phyloP scores from a whole-genome alignment of 2,113 vertebrate genomes.

The rabbit (Oryctolagus cuniculus) region DNA sequence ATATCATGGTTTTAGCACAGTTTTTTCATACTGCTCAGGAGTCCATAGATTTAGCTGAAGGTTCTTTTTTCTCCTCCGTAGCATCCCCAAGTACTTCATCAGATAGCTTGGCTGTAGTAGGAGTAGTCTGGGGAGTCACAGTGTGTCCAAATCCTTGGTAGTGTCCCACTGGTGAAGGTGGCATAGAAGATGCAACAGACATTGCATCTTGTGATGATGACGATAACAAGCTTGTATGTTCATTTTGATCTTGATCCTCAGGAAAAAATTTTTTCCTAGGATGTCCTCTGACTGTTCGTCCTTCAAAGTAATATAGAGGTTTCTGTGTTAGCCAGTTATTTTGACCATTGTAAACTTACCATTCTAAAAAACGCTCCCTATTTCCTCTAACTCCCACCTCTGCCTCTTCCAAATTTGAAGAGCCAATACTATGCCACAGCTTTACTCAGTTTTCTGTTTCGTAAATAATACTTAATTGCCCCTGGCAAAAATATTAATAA shows the following conservation, averaged over 20 bases:
- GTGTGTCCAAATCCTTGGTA: constrained; percentile 97
- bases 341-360: neutral
- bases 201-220: constrained; percentile 92
- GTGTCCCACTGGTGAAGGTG: constrained; percentile 92
- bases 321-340: constrained; percentile 53
- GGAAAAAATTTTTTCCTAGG: constrained; percentile 94
- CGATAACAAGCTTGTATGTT: constrained; percentile 95
- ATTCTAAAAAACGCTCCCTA: neutral
- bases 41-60: constrained; percentile 68
- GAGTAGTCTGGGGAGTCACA: constrained; percentile 91
- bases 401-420: neutral
- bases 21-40: constrained; percentile 48
- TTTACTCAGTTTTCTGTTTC: constrained; percentile 19
- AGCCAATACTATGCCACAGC: neutral
- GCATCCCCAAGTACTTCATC: constrained; percentile 85
- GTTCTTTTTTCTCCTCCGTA: constrained; percentile 84
- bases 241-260: constrained; percentile 92
- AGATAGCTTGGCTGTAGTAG: constrained; percentile 81
- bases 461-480: neutral
- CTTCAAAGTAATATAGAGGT: constrained; percentile 79
- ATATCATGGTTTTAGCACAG: neutral
- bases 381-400: too few species aligned
- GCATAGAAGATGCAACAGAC: constrained; percentile 90
- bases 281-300: constrained; percentile 96
- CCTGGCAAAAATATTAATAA: constrained; percentile 42